Evolutionary conservation across 1,140 invertebrate species (phyloP), one percentile per base, ranked within the genome.

Genomic region (Parasteatoda tepidariorum): DNA sequence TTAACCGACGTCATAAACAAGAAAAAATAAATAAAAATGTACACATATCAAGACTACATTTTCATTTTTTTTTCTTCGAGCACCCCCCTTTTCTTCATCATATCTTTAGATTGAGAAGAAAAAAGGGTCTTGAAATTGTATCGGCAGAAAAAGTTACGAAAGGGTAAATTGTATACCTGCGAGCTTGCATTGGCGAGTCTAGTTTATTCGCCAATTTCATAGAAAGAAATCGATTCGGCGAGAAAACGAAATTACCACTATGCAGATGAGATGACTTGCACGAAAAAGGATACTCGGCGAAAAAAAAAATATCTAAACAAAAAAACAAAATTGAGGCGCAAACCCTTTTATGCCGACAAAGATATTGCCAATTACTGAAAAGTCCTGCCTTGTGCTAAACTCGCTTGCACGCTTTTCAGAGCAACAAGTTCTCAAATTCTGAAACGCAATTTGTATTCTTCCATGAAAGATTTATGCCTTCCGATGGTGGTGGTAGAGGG

Each of bases 401-500:
- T 55, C 26, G 38, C 68, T 18, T 33, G 66, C 68, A 71, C 66
- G 78, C 78, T 48, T 48, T 48, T 34, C 54, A 66, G 67, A 67
- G 78, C 78, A 83, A 83, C 81, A 83, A 83, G 81, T 83, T 59
- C 61, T 83, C 81, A 67, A 83, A 74, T 83, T 83, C 70, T 83
- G 81, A 83, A 83, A 83, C 61, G 81, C 81, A 83, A 83, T 83
- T 83, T 83, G 68, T 73, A 73, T 74, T 68, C 68, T 61, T 73
- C 81, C 59, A 73, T 83, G 81, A 62, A 83, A 83, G 81, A 83
- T 83, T 83, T 83, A 83, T 83, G 81, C 81, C n/a, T n/a, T 34
- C 22, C 22, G 33, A 22, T 3, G 5, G 7, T 13, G 18, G 64
- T 18, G 18, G 76, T 30, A 81, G 24, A 57, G 62, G 11, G 54